phyloP scores from a whole-genome alignment of 2,888 invertebrate genomes.

The Oscheius sp. region DNA sequence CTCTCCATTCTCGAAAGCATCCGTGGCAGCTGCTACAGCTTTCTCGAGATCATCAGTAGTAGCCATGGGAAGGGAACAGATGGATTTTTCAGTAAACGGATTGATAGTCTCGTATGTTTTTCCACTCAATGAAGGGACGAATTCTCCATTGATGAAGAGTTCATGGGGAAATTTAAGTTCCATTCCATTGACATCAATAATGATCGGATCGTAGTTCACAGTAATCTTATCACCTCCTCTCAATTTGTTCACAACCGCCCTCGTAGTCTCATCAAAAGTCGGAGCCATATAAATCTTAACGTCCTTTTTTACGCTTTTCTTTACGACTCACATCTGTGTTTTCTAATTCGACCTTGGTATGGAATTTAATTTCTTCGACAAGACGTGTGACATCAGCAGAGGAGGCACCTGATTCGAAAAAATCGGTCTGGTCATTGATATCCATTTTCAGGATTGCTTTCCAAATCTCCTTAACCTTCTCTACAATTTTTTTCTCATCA shows the following conservation, averaged over 20 bases:
- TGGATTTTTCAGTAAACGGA: slow-evolving; percentile 82
- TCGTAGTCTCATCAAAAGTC: slow-evolving; percentile 83
- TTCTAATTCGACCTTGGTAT: slow-evolving; percentile 78
- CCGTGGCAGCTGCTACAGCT: slow-evolving; percentile 87
- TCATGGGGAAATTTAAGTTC: slow-evolving; percentile 87
- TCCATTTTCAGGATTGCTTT: slow-evolving; percentile 82
- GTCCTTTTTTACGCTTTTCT: neutral
- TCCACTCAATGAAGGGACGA: slow-evolving; percentile 79
- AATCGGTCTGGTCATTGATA: slow-evolving; percentile 81
- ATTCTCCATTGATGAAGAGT: slow-evolving; percentile 88
- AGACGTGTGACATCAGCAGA: slow-evolving; percentile 95
- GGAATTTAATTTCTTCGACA: slow-evolving; percentile 82
- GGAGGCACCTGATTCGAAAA: slow-evolving; percentile 92
- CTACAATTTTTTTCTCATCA: slow-evolving; percentile 80
- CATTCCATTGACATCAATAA: slow-evolving; percentile 83
- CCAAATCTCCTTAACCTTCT: slow-evolving; percentile 80
- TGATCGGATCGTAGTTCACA: slow-evolving; percentile 59
- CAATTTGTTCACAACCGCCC: slow-evolving; percentile 77
- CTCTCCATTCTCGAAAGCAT: slow-evolving; percentile 76
- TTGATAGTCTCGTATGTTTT: slow-evolving; percentile 76
- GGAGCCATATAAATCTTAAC: slow-evolving; percentile 87
- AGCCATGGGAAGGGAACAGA: slow-evolving; percentile 77
- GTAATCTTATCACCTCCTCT: slow-evolving; percentile 73
- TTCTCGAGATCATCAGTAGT: slow-evolving; percentile 83
- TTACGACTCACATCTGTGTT: slow-evolving; percentile 77